Conservation (phyloP, 2,113 vertebrate species). For the Balaenoptera acutorostrata region DNA sequence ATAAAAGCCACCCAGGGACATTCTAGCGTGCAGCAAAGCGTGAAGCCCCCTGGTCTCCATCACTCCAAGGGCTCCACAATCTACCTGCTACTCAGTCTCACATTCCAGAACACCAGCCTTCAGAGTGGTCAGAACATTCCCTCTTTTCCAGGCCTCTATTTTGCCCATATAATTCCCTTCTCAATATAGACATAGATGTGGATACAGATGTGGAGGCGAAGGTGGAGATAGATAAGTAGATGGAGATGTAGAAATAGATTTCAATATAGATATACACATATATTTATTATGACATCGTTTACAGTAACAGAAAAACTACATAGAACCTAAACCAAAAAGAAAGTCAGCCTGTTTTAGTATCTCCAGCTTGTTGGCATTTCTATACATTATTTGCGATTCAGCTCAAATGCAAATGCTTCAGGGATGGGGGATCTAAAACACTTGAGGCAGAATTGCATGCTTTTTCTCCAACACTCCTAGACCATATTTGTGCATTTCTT, state of each 20-base stretch:
- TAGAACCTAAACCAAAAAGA: neutral
- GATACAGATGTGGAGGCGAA: neutral
- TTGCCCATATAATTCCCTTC: neutral
- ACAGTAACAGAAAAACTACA: neutral
- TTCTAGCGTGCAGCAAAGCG: neutral
- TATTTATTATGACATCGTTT: neutral
- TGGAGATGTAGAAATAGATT: neutral
- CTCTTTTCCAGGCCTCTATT: neutral
- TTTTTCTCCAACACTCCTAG: neutral
- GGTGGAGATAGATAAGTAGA: neutral
- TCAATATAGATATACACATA: neutral
- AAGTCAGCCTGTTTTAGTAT: neutral
- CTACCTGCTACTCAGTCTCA: neutral
- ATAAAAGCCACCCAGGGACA: neutral
- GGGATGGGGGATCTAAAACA: neutral
- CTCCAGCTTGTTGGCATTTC: neutral
- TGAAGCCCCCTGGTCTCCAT: neutral
- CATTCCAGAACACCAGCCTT: neutral
- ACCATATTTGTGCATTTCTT: neutral
- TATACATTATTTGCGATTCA: neutral
- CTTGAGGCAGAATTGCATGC: neutral
- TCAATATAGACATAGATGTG: neutral
- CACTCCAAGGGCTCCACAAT: neutral
- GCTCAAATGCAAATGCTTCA: neutral
- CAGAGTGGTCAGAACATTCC: neutral